phyloP scores from a whole-genome alignment of 2,113 vertebrate genomes.

The Syngnathoides biaculeatus region DNA sequence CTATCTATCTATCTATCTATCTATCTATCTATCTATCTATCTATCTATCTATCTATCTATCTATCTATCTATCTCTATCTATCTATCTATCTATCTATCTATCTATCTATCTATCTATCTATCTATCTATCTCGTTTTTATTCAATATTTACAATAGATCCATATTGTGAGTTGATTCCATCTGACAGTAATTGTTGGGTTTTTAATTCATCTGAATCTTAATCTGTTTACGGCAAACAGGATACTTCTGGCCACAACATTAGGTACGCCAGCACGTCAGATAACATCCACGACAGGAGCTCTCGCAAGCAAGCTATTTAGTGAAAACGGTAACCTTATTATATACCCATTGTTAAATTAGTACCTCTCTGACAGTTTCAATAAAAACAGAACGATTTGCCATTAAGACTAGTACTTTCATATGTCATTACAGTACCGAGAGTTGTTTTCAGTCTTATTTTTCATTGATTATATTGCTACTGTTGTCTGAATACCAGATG shows the following conservation, averaged over 20 bases:
- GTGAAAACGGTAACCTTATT: neutral
- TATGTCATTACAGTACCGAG: too few relatives aligned
- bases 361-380: too few relatives aligned
- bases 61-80: neutral
- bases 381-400: too few relatives aligned
- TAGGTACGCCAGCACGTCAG: neutral
- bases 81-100: neutral
- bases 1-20: too few relatives aligned
- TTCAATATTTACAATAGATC: neutral
- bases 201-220: neutral
- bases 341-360: neutral
- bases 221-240: too few relatives aligned
- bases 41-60: too few relatives aligned
- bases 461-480: neutral
- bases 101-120: too few relatives aligned
- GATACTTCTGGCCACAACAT: neutral
- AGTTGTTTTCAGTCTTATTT: neutral
- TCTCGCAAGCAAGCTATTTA: neutral
- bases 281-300: neutral
- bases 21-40: too few relatives aligned
- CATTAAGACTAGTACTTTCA: too few relatives aligned
- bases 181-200: neutral
- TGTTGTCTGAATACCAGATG: neutral
- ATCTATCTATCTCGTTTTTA: too few relatives aligned
- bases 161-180: neutral